Conservation (phyloP, 2,113 vertebrate species). For the Silurus meridionalis region DNA sequence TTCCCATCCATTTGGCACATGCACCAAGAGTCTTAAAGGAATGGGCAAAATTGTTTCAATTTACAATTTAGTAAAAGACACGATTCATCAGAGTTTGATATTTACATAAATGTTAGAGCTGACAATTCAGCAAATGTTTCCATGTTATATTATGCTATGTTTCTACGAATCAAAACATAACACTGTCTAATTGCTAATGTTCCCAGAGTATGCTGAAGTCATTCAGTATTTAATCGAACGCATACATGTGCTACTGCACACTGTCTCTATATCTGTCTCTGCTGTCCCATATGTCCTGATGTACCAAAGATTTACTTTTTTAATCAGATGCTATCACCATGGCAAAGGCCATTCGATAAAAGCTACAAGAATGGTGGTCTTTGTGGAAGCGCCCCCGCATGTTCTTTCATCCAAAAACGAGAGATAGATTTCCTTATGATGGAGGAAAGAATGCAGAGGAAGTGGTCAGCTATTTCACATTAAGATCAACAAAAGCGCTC, state of each 20-base stretch:
- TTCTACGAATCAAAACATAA: background rate
- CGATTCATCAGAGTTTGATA: too few species aligned
- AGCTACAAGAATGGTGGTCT: conserved; percentile 59
- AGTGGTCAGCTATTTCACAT: conserved; percentile 8
- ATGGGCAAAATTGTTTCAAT: background rate
- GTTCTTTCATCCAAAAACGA: conserved; percentile 37
- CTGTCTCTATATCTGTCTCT: background rate
- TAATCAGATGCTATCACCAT: conserved; percentile 57
- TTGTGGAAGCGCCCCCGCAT: conserved; percentile 52
- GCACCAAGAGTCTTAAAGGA: background rate
- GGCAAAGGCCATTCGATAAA: conserved; percentile 54
- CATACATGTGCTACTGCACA: background rate
- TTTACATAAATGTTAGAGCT: background rate
- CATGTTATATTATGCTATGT: background rate
- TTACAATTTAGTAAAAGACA: background rate
- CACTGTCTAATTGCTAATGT: background rate
- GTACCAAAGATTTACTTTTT: conserved; percentile 4
- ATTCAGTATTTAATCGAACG: background rate
- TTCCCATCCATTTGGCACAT: conserved; percentile 4
- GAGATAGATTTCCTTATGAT: conserved; percentile 21
- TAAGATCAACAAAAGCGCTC: background rate
- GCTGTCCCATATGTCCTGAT: background rate
- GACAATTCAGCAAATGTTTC: background rate
- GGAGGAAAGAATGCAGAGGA: conserved; percentile 7
- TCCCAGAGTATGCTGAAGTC: background rate